Percentiles rank a stretch among this genome's conserved stretches.
Conservation (phyloP, 2,888 invertebrate species). For the Scaptomyza tumidula region DNA sequence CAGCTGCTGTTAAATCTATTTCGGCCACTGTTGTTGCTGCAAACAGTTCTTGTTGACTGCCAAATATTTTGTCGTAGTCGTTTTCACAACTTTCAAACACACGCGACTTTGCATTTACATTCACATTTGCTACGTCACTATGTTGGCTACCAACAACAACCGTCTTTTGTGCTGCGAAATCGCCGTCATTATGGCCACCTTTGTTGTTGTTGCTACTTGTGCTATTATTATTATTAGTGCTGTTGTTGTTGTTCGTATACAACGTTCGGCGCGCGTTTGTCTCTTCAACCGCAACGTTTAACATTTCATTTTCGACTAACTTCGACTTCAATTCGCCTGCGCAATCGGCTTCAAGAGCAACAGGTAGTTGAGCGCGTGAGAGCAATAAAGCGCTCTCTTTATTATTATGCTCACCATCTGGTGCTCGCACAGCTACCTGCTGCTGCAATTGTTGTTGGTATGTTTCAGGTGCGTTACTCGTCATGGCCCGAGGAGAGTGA, state of each 20-base stretch:
- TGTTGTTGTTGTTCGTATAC: constrained; percentile 47
- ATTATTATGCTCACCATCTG: constrained; percentile 26
- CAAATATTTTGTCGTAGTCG: constrained; percentile 77
- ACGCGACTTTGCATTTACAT: constrained; percentile 56
- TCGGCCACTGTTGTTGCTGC: constrained; percentile 16
- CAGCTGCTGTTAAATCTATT: constrained; percentile 30
- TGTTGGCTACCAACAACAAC: constrained; percentile 55
- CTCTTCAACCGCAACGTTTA: constrained; percentile 79
- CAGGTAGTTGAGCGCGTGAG: constrained; percentile 59
- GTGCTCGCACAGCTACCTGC: constrained; percentile 48
- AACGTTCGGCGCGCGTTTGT: constrained; percentile 61
- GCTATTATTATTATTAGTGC: constrained; percentile 32
- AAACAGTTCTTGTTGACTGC: constrained; percentile 49
- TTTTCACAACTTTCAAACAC: constrained; percentile 74
- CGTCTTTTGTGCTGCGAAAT: constrained; percentile 75
- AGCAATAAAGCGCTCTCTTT: constrained; percentile 11
- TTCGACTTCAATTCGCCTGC: constrained; percentile 69
- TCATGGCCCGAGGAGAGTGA: constrained; percentile 53
- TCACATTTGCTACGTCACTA: constrained; percentile 65
- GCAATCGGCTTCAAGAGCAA: constrained; percentile 59
- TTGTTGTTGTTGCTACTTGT: constrained; percentile 44
- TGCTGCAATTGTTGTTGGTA: constrained; percentile 38
- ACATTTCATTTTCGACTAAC: constrained; percentile 83
- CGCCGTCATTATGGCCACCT: constrained; percentile 69
- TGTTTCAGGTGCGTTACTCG: constrained; percentile 76